These are phyloP conservation scores for Sarcoramphus papa DNA, from an alignment of 2,797 vertebrate genomes.

Conservation along the genomic window DNA sequence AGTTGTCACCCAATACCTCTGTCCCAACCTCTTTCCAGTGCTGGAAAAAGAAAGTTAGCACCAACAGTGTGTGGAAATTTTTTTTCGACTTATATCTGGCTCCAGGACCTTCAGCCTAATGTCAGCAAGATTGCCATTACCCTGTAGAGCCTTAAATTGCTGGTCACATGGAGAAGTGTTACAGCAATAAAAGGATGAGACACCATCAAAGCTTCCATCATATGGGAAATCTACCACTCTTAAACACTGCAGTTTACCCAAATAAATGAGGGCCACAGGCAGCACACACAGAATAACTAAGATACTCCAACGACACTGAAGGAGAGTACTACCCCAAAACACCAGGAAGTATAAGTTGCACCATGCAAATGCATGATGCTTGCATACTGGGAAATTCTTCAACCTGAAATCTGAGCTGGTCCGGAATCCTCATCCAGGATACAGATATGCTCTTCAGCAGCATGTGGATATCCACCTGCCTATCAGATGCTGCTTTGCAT, in stretches of 20 bases:
- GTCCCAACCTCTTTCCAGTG: not conserved
- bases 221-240: not conserved
- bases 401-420: not conserved
- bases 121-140: not conserved
- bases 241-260: not conserved
- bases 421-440: not conserved
- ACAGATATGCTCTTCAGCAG: not conserved
- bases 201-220: not conserved
- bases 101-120: not conserved
- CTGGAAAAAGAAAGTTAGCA: not conserved
- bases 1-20: not conserved
- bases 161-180: not conserved
- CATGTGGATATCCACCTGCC: not conserved
- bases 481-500: not conserved
- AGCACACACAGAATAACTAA: not conserved
- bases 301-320: not conserved
- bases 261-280: not conserved
- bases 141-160: not conserved
- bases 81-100: not conserved
- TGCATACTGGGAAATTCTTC: not conserved
- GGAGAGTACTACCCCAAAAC: not conserved
- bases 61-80: fast-evolving
- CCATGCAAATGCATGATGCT: not conserved
- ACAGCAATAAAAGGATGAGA: not conserved
- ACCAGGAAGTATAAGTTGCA: not conserved